These are phyloP conservation scores for Drosophila pullipes DNA, from an alignment of 2,888 invertebrate genomes.

Conservation along the genomic window DNA sequence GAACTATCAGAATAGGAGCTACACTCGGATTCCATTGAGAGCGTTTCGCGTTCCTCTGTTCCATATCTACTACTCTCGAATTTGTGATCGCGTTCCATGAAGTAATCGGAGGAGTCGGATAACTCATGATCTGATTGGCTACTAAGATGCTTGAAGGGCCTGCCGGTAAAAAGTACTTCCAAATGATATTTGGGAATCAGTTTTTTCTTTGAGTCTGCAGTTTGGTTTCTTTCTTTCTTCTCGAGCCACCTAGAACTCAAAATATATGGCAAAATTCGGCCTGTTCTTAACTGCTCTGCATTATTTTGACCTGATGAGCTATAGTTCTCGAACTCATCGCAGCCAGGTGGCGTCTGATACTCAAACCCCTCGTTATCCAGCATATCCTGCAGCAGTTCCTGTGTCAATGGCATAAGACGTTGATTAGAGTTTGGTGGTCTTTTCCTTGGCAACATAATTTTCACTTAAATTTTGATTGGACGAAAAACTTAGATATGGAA, in stretches of 20 bases:
- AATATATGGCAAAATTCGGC: not conserved
- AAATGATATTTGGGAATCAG: not conserved
- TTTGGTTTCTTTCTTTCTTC: not conserved
- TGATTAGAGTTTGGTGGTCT: not conserved
- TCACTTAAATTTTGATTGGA: conserved; percentile 14
- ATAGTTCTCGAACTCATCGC: not conserved
- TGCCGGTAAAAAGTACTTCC: not conserved
- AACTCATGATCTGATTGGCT: not conserved
- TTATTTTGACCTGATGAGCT: not conserved
- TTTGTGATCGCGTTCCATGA: not conserved
- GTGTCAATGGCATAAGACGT: conserved; percentile 34
- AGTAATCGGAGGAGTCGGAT: not conserved
- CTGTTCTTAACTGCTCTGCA: not conserved
- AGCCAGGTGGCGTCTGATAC: conserved; percentile 36
- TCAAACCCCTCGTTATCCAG: conserved; percentile 13
- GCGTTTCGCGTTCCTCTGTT: fast-evolving
- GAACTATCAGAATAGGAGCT: not conserved
- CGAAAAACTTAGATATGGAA: not conserved
- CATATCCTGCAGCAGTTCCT: conserved; percentile 38
- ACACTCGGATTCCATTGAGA: not conserved
- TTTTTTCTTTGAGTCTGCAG: not conserved
- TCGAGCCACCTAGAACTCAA: not conserved
- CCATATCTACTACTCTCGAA: not conserved
- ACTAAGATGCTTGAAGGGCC: not conserved
- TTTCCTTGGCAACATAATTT: conserved; percentile 29